phyloP scores from a whole-genome alignment of 2,113 vertebrate species.

The Corvus hawaiiensis region DNA sequence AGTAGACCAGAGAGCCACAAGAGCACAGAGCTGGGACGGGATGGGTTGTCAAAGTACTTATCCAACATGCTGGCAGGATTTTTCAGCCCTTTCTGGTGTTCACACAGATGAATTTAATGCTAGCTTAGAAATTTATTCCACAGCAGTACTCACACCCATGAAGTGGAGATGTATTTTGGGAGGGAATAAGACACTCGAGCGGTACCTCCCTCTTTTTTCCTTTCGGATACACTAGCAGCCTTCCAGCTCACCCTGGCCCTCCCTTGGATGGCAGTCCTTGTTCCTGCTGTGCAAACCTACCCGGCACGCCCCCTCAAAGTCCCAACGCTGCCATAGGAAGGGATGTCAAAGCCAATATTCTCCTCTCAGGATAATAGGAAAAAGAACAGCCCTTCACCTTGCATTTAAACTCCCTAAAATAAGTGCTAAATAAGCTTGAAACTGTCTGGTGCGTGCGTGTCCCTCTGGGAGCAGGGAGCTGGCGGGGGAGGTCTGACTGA shows the following conservation, averaged over 20 bases:
- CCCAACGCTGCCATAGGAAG: not conserved
- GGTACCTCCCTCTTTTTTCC: not conserved
- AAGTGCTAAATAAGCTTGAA: not conserved
- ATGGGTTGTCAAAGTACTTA: not conserved
- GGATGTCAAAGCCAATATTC: not conserved
- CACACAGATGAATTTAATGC: not conserved
- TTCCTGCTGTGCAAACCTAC: not conserved
- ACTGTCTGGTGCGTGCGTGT: fast-evolving
- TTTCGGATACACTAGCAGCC: not conserved
- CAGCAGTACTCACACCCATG: not conserved
- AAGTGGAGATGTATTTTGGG: not conserved
- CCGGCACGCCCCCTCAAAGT: not conserved
- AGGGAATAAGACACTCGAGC: not conserved
- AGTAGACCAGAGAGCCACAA: not conserved
- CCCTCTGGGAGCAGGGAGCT: not conserved
- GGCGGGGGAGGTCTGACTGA: not conserved
- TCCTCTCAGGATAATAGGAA: not conserved
- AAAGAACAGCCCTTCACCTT: not conserved
- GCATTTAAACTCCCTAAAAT: not conserved
- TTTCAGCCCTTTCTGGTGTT: not conserved
- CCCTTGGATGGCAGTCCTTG: not conserved
- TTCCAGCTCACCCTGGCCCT: not conserved
- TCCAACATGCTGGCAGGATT: not conserved
- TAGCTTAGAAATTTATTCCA: not conserved
- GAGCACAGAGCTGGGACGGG: not conserved